Percentiles rank a stretch among this genome's conserved stretches.
These are phyloP conservation scores for Pipistrellus kuhlii DNA, from an alignment of 2,797 vertebrate genomes.

Conservation along the genomic window DNA sequence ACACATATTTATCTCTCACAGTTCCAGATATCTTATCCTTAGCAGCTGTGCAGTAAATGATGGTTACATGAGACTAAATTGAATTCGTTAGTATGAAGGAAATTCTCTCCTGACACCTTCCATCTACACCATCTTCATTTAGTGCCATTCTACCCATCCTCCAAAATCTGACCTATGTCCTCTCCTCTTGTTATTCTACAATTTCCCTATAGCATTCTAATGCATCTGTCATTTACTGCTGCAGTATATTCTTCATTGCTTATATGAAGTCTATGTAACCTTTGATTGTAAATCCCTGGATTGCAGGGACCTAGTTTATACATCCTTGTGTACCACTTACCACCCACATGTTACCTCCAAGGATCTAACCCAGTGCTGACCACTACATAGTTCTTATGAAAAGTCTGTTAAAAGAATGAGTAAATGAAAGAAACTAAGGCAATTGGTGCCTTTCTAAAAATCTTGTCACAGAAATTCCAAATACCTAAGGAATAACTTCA, in stretches of 20 bases:
- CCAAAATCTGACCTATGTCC: background rate
- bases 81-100: background rate
- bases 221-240: background rate
- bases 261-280: background rate
- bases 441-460: background rate
- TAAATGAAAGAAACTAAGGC: background rate
- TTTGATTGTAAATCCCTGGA: background rate
- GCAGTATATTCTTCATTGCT: background rate
- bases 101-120: background rate
- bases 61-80: background rate
- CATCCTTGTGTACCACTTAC: background rate
- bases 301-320: background rate
- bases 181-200: background rate
- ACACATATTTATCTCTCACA: background rate
- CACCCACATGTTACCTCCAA: background rate
- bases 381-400: background rate
- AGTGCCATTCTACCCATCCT: background rate
- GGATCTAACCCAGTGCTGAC: background rate
- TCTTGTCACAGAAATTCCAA: background rate
- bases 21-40: background rate
- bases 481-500: conserved; percentile 1
- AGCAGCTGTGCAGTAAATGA: background rate
- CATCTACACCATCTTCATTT: background rate
- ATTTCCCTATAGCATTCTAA: background rate
- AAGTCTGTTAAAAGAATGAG: background rate